Percentiles rank a stretch among this genome's conserved stretches.
Evolutionary conservation across 2,113 vertebrate genomes (phyloP).

Genomic region (Cepphus grylle): DNA sequence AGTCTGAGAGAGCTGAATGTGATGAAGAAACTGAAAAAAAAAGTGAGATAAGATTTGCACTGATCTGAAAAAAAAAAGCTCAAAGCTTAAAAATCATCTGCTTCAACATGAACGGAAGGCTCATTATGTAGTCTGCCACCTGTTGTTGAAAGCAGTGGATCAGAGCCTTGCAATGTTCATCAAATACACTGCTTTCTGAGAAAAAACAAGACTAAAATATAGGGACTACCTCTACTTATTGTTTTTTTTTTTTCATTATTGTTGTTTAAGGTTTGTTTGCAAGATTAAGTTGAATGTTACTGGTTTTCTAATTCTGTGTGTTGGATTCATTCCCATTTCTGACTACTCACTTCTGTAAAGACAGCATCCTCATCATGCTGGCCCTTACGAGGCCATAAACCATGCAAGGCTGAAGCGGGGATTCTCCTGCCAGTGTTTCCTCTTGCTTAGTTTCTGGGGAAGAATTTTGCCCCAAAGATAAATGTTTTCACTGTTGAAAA

Average conservation of each 20-base stretch:
- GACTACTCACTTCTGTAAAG: neutral
- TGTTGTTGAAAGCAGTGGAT: neutral
- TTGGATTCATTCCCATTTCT: neutral
- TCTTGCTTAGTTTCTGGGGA: neutral
- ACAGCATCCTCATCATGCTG: neutral
- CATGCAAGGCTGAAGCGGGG: neutral
- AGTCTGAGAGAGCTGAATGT: neutral
- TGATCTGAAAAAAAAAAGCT: neutral
- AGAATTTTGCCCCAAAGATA: neutral
- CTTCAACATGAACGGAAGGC: neutral
- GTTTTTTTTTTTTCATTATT: too few species aligned
- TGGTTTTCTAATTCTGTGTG: neutral
- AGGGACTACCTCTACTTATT: neutral
- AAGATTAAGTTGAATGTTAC: neutral
- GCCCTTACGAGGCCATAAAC: neutral
- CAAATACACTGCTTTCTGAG: neutral
- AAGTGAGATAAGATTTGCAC: neutral
- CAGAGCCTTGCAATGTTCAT: neutral
- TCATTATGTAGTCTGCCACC: neutral
- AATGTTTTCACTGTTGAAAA: slow-evolving; percentile 2
- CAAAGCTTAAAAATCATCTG: neutral
- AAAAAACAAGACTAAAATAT: neutral
- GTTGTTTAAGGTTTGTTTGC: neutral
- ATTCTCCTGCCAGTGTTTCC: neutral
- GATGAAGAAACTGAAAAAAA: neutral